phyloP scores from a whole-genome alignment of 2,797 vertebrate species.

The Poliocrania exsul region DNA sequence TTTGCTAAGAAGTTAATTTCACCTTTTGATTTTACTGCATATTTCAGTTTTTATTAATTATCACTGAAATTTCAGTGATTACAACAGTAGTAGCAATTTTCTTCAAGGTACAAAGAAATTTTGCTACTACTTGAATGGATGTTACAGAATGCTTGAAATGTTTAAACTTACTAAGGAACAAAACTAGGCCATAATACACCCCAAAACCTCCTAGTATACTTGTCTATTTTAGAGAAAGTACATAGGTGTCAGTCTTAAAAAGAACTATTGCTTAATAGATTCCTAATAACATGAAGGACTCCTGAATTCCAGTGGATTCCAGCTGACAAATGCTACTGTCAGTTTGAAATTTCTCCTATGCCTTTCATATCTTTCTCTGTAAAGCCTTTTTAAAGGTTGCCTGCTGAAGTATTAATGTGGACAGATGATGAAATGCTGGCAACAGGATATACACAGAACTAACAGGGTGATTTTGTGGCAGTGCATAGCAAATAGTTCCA shows the following conservation, averaged over 20 bases:
- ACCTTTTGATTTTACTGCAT: neutral
- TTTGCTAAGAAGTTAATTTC: neutral
- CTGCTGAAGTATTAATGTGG: neutral
- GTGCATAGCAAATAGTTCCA: neutral
- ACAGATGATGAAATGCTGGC: neutral
- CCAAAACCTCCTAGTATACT: neutral
- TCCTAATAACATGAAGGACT: neutral
- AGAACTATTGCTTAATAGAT: neutral
- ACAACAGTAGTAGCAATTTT: neutral
- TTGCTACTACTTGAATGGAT: neutral
- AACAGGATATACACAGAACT: neutral
- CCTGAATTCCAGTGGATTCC: neutral
- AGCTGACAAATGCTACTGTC: neutral
- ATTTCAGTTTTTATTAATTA: neutral
- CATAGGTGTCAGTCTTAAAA: neutral
- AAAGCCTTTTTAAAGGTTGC: constrained; percentile 5
- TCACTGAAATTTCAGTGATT: neutral
- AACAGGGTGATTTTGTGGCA: neutral
- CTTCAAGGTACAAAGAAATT: neutral
- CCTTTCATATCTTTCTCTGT: neutral
- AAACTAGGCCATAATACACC: neutral
- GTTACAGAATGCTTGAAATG: neutral
- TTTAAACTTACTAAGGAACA: neutral
- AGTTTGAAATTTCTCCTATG: neutral
- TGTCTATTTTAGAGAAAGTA: neutral